Base-by-base conservation (phyloP, 2,888 invertebrate genomes). In the Troilus luridus region DNA sequence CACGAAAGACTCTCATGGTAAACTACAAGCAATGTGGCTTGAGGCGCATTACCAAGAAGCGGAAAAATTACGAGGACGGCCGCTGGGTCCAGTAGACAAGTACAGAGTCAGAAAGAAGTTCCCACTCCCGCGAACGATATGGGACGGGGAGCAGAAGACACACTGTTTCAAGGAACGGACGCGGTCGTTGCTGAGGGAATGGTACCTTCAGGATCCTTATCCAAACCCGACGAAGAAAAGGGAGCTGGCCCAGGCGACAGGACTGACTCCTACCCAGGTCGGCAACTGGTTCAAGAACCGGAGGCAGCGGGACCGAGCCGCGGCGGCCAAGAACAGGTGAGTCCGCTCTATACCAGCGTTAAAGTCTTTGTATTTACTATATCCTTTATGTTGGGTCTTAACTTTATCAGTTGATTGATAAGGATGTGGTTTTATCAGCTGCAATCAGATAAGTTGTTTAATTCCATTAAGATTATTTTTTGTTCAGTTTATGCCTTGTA, bases 151-250 rank as follows among this genome's bases (percentile, higher is more conserved):
- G 94, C 98, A 98, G 94, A 98, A 98, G 95, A 98, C 98, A 21
- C 98, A 98, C 94, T 98, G 98, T 94, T 98, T 98, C 95, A 98
- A 98, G 95, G 98, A 99, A 95, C 95, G 99, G 93, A 99, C 99
- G 94, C 95, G 99, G 93, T 98, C 98, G 93, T 95, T 99, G 93
- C 95, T 99, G 93, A 95, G 99, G 92, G 99, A 99, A 95, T 99
- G 99, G 98, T 99, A 99, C 94, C 96, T 99, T 91, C 98, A 98
- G 95, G 99, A 98, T 95, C 98, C 98, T n/a, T 98, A 98, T 95
- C 98, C 98, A 91, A 98, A 98, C 94, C 98, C 98, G 72, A 97
- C 97, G 92, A 98, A 98, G 95, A 98, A 98, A 94, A 95, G 98
- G 93, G 98, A 98, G 94, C 95, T 98, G 93, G 98, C 98, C 58